Conservation (phyloP, 2,888 invertebrate genomes). For the Pseudococcus longispinus region DNA sequence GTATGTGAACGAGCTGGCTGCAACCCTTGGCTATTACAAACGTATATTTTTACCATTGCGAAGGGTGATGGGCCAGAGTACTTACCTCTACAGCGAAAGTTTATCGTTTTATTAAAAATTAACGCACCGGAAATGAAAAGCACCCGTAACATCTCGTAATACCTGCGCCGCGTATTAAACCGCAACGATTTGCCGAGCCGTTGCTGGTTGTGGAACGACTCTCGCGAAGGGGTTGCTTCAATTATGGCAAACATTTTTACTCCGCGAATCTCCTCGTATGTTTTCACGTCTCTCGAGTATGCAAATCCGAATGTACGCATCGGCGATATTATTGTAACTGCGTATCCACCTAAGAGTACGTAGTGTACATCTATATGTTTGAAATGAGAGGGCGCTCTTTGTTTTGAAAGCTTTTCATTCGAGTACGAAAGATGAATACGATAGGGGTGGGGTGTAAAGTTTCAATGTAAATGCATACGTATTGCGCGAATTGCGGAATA, state of each 20-base stretch:
- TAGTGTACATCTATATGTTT: background rate
- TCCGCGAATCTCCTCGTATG: background rate
- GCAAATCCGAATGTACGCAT: background rate
- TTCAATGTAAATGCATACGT: no score
- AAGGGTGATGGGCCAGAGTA: background rate
- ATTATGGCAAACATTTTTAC: background rate
- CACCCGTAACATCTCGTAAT: background rate
- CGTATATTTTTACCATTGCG: background rate
- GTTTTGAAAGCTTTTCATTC: background rate
- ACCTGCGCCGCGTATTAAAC: background rate
- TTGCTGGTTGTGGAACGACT: background rate
- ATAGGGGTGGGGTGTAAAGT: no score
- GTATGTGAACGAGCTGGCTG: background rate
- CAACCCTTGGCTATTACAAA: background rate
- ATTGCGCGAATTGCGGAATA: no score
- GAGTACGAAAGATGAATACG: no score
- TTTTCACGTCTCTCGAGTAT: background rate
- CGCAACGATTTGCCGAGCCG: background rate
- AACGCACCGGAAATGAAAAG: background rate
- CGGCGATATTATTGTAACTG: background rate
- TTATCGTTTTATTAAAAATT: constrained; percentile 21
- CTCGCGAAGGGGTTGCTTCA: background rate
- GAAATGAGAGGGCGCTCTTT: background rate
- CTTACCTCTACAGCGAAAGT: background rate
- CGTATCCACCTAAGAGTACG: background rate